Evolutionary conservation across 2,888 invertebrate genomes (phyloP).

Genomic region (Chloroclystis v-ata): DNA sequence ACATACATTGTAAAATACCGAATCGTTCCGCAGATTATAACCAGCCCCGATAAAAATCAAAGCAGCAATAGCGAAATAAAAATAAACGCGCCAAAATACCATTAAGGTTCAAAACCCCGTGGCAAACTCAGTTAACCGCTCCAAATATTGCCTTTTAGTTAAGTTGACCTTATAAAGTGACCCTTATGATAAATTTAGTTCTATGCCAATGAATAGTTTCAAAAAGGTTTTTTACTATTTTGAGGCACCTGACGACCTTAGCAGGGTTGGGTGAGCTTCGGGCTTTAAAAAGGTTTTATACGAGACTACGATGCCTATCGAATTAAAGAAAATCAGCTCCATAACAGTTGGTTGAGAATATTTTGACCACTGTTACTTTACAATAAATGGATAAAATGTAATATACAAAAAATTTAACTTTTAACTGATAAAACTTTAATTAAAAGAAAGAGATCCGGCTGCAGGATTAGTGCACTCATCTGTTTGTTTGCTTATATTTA

Average conservation of each 20-base stretch:
- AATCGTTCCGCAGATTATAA: too few relatives aligned
- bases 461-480: too few relatives aligned
- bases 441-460: too few relatives aligned
- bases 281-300: constrained; percentile 15
- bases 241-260: constrained; percentile 53
- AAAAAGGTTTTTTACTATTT: constrained; percentile 57
- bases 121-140: constrained; percentile 10
- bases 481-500: too few relatives aligned
- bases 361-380: too few relatives aligned
- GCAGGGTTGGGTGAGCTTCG: constrained; percentile 31
- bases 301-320: too few relatives aligned
- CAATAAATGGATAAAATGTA: too few relatives aligned
- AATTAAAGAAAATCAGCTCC: too few relatives aligned
- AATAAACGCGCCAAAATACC: constrained; percentile 8
- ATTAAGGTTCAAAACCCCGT: constrained; percentile 4
- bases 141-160: constrained; percentile 18
- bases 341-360: too few relatives aligned
- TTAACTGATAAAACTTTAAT: too few relatives aligned
- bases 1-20: too few relatives aligned
- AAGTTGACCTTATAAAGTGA: constrained; percentile 5
- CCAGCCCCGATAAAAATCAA: not conserved
- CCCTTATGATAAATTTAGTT: constrained; percentile 15
- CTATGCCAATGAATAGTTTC: constrained; percentile 58
- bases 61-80: not conserved
- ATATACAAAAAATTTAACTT: too few relatives aligned